These are phyloP conservation scores for Dendrolimus houi DNA, from an alignment of 2,888 invertebrate species.

Conservation along the genomic window DNA sequence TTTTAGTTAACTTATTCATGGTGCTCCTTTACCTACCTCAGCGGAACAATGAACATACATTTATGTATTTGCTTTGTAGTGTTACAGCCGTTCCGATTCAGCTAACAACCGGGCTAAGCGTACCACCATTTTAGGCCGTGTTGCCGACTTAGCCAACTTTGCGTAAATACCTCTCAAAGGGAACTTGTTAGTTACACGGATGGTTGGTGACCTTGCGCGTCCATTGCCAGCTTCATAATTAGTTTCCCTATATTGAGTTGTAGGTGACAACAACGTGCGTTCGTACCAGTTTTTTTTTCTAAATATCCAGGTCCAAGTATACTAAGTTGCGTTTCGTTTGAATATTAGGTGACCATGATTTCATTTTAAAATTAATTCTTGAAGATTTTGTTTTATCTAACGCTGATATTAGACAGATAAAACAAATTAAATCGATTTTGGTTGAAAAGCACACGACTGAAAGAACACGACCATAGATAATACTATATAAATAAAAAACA, in stretches of 20 bases:
- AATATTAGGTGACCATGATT: no score
- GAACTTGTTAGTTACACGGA: slow-evolving; percentile 14
- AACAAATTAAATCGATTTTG: no score
- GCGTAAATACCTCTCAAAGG: slow-evolving; percentile 21
- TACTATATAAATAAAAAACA: no score
- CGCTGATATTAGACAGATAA: no score
- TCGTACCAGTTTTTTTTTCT: background rate
- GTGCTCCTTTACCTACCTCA: background rate
- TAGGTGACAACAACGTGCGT: background rate
- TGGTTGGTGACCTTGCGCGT: slow-evolving; percentile 6
- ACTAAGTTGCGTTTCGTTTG: no score
- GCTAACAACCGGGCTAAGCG: slow-evolving; percentile 21
- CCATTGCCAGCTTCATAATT: background rate
- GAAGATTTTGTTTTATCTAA: no score
- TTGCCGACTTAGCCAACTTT: slow-evolving; percentile 13
- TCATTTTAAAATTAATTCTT: no score
- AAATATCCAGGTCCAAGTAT: no score
- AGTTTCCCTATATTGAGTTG: background rate
- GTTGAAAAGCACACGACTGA: no score
- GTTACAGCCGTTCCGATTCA: slow-evolving; percentile 21
- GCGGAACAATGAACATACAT: background rate
- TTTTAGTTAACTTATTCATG: background rate
- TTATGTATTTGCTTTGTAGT: slow-evolving; percentile 7
- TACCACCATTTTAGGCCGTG: slow-evolving; percentile 23
- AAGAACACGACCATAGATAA: no score